These are phyloP conservation scores for Scytalopus superciliaris DNA, from an alignment of 2,113 vertebrate genomes.

Conservation along the genomic window DNA sequence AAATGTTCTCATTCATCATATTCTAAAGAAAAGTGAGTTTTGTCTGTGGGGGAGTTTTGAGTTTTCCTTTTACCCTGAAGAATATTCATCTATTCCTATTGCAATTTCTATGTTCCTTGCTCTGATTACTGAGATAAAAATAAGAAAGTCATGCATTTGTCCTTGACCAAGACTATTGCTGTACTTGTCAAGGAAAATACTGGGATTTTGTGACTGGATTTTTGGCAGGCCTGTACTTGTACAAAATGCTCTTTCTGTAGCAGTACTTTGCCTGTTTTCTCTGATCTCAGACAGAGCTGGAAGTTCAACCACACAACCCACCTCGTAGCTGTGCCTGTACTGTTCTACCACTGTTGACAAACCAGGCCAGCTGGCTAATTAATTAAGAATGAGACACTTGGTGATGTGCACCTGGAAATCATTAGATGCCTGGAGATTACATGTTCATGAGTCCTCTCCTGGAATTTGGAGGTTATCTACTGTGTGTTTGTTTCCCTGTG, in stretches of 20 bases:
- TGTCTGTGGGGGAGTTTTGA: not conserved
- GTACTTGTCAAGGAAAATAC: not conserved
- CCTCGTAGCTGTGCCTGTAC: not conserved
- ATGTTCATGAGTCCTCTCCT: not conserved
- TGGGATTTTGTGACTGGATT: not conserved
- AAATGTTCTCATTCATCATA: not conserved
- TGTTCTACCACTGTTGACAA: not conserved
- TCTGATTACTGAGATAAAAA: not conserved
- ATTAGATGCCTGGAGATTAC: conserved; percentile 21
- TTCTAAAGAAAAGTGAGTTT: not conserved
- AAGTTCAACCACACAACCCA: not conserved
- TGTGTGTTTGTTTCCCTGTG: not conserved
- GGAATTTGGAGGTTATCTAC: not conserved
- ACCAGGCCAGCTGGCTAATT: conserved; percentile 38
- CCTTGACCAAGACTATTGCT: not conserved
- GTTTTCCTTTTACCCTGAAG: not conserved
- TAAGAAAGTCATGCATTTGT: not conserved
- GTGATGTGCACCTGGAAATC: conserved; percentile 47
- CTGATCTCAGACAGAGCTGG: not conserved
- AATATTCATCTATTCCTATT: not conserved
- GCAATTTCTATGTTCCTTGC: not conserved
- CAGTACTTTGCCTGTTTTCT: not conserved
- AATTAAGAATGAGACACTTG: conserved; percentile 37
- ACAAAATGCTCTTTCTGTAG: not conserved
- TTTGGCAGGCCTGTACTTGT: not conserved